Evolutionary conservation across 2,888 invertebrate species (phyloP).

Genomic region (Minunthozetes semirufus): DNA sequence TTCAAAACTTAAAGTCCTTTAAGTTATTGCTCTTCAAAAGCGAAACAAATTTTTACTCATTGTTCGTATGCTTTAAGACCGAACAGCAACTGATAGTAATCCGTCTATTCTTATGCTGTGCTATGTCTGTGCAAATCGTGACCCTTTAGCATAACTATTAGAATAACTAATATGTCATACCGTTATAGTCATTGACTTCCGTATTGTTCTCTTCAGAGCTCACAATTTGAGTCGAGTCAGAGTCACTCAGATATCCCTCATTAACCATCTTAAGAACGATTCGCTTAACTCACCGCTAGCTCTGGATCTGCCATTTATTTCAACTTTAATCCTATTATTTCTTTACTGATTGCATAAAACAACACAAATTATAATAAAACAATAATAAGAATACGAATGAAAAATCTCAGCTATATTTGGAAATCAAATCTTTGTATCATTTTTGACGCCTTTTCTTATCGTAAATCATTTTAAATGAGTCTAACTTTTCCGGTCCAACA

Average conservation of each 20-base stretch:
- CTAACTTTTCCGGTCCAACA: not conserved
- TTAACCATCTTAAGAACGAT: not conserved
- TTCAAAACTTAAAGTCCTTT: too few relatives aligned
- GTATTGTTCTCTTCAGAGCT: slow-evolving; percentile 11
- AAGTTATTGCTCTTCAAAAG: not conserved
- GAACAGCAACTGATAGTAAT: not conserved
- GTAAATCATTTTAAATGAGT: not conserved
- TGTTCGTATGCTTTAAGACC: too few relatives aligned
- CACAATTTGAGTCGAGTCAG: not conserved
- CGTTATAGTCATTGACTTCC: slow-evolving; percentile 12
- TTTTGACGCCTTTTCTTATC: slow-evolving; percentile 10
- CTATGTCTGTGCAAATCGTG: slow-evolving; percentile 11
- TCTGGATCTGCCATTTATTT: not conserved
- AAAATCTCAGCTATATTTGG: not conserved
- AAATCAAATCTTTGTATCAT: not conserved
- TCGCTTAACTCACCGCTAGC: not conserved
- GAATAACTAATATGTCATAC: slow-evolving; percentile 22
- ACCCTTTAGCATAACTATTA: slow-evolving; percentile 25
- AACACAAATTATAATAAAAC: too few relatives aligned
- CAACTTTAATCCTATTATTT: not conserved
- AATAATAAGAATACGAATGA: too few relatives aligned
- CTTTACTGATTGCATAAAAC: not conserved
- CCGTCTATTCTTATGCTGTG: not conserved
- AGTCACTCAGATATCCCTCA: slow-evolving; percentile 23
- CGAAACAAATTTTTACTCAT: too few relatives aligned